Conservation (phyloP, 2,113 vertebrate genomes). For the Ornithorhynchus anatinus region DNA sequence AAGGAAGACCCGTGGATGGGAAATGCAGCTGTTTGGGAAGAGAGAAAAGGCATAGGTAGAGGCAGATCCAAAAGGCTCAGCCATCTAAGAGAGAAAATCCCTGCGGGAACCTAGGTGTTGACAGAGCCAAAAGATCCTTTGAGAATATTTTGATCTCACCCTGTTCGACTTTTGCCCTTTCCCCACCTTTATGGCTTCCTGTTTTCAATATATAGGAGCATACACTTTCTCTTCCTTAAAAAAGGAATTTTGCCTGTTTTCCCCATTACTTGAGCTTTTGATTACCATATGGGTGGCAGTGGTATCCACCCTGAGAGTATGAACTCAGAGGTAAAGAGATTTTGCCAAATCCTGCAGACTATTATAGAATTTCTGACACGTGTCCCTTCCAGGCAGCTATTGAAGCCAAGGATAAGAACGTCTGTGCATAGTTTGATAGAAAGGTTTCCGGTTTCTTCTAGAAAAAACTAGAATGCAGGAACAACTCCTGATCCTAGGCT, state of each 20-base stretch:
- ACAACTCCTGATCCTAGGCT: conserved; percentile 51
- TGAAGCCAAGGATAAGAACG: background rate
- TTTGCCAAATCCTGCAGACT: background rate
- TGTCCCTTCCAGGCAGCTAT: background rate
- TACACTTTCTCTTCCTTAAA: background rate
- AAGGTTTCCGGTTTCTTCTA: conserved; percentile 39
- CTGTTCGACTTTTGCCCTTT: background rate
- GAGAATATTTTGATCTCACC: background rate
- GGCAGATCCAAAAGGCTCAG: background rate
- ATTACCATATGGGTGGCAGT: background rate
- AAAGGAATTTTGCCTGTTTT: background rate
- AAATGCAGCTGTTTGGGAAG: conserved; percentile 6
- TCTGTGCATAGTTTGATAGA: background rate
- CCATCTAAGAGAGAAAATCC: background rate
- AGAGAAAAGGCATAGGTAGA: background rate
- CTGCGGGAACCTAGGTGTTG: no score
- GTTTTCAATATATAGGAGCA: background rate
- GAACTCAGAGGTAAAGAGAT: background rate
- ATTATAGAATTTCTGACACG: background rate
- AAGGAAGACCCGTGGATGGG: background rate
- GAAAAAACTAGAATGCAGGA: conserved; percentile 51
- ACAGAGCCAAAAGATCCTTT: background rate
- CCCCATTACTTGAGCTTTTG: conserved; percentile 12
- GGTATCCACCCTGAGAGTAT: conserved; percentile 15
- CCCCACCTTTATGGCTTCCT: background rate